Base-by-base conservation (phyloP, 1,140 invertebrate genomes). In the Drosophila kurseongensis region DNA sequence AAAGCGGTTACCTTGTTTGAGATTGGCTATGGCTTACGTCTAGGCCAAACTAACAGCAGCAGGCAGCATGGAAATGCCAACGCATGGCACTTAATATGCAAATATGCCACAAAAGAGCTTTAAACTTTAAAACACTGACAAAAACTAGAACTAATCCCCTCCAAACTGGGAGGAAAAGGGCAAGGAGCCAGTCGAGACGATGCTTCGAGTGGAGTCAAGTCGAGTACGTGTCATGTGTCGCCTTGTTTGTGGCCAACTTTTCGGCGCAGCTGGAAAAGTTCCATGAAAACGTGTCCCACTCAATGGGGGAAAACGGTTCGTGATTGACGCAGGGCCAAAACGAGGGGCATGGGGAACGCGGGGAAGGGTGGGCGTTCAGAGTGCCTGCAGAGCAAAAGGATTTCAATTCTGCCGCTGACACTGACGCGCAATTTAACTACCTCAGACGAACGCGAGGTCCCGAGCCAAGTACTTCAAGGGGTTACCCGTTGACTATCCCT, bases 41-140 rank as follows among this genome's bases (percentile, higher is more conserved):
- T 82, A 88, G 60, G 58, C 59, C 9, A 76, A 86, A 83, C 83
- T 83, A 79, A 82, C 75, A 82, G 66, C 71, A 88, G 48, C 59
- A 66, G 63, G 38, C 62, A 40, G 14, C 65, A 63, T 66, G 63
- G 62, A 54, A 75, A 44, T 65, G 38, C 36, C 69, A 79, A 83
- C 82, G 79, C 83, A 88, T 82, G 83, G 71, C 83, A 86, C 83
- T 86, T 86, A 86, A 89, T 88, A 86, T 86, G 83, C 83, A 86
- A 86, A 86, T 86, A 60, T 86, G 83, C 79, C 83, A 68, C 79
- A 88, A 88, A 79, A 86, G 79, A 86, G 83, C 83, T 86, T 86
- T 86, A 88, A 86, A 86, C 83, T 86, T 86, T 86, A 86, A 86
- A 86, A 83, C 76, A 80, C 62, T 86, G 84, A 52, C 71, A 56